Conservation (phyloP, 2,113 vertebrate genomes). For the Pao palembangensis region DNA sequence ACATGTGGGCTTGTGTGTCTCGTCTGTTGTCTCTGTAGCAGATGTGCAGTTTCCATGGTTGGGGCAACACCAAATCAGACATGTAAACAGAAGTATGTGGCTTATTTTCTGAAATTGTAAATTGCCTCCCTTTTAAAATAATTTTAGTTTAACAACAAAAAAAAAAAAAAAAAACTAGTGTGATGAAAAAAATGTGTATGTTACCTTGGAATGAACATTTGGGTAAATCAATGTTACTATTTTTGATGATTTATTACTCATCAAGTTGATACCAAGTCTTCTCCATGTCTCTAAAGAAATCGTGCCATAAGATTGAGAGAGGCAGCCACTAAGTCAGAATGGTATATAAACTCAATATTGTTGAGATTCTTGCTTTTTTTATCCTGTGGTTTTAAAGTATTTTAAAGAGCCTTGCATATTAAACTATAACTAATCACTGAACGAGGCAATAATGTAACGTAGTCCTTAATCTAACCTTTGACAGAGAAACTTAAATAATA, state of each 20-base stretch:
- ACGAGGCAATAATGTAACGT: neutral
- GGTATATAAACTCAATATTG: neutral
- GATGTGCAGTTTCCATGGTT: neutral
- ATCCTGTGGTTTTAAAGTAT: neutral
- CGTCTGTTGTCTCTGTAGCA: neutral
- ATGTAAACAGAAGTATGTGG: neutral
- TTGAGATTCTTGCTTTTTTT: neutral
- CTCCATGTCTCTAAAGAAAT: slow-evolving; percentile 1
- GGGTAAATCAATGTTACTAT: neutral
- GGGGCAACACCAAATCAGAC: neutral
- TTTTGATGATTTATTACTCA: neutral
- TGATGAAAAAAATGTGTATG: neutral
- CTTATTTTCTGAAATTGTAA: neutral
- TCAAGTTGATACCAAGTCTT: neutral
- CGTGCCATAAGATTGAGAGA: neutral
- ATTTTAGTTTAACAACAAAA: neutral
- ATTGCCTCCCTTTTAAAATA: slow-evolving; percentile 1
- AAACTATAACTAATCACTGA: neutral
- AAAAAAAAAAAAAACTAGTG: neutral
- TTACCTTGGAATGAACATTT: neutral
- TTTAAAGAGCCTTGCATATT: neutral
- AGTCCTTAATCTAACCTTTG: neutral
- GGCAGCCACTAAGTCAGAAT: neutral
- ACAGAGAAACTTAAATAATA: neutral
- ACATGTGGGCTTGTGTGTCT: no score